Evolutionary conservation across 1,140 invertebrate species (phyloP).

Genomic region (Manduca sexta): DNA sequence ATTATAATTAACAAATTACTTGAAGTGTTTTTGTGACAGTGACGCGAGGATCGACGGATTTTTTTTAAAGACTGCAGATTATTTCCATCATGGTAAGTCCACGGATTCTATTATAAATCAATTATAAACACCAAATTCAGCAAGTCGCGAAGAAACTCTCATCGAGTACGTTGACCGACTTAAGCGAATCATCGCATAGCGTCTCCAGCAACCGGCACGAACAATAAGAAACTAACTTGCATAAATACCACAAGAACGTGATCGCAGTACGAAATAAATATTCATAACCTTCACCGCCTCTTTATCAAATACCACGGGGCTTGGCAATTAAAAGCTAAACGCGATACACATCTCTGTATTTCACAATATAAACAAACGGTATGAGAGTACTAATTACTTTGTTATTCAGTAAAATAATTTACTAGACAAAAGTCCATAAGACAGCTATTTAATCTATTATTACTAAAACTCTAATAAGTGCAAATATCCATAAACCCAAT

Average conservation of each 20-base stretch:
- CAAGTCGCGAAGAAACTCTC: slow-evolving; percentile 21
- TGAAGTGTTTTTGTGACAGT: slow-evolving; percentile 42
- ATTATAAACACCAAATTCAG: neutral
- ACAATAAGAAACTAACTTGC: slow-evolving; percentile 8
- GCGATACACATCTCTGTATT: no score
- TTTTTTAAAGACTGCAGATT: slow-evolving; percentile 10
- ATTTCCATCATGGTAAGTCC: slow-evolving; percentile 46
- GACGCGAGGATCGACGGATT: neutral
- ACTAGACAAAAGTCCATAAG: no score
- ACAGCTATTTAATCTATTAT: no score
- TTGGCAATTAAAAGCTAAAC: no score
- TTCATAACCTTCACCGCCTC: no score
- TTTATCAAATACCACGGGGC: no score
- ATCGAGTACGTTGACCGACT: slow-evolving; percentile 34
- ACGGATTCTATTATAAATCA: neutral
- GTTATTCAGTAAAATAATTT: no score
- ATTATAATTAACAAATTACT: slow-evolving; percentile 13
- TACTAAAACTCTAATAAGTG: no score
- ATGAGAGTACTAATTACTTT: no score
- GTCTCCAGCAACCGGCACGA: slow-evolving; percentile 15
- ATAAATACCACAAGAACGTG: neutral
- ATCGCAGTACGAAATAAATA: no score
- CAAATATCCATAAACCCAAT: no score
- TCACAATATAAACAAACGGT: no score
- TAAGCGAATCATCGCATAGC: slow-evolving; percentile 13